Percentiles rank a stretch among this genome's conserved stretches.
These are phyloP conservation scores for Macroglossus sobrinus DNA, from an alignment of 2,113 vertebrate species.

Conservation along the genomic window DNA sequence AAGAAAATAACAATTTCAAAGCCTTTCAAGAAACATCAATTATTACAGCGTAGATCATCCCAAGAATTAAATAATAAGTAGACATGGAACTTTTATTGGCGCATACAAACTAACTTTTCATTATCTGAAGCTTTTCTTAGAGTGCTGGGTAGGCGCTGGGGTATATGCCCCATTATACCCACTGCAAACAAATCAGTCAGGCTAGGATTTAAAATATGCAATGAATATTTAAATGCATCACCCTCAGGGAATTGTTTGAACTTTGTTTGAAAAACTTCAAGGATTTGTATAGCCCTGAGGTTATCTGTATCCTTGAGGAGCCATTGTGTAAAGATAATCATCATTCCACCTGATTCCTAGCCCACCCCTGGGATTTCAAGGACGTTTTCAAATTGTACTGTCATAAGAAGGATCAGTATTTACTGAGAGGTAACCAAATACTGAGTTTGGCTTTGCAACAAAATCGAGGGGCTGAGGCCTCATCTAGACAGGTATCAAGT, in stretches of 20 bases:
- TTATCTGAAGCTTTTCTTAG: not conserved
- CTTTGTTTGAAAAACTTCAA: not conserved
- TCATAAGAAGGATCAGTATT: not conserved
- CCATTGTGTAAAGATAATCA: not conserved
- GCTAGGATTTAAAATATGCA: not conserved
- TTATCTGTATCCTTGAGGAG: not conserved
- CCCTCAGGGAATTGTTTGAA: not conserved
- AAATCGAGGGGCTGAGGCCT: not conserved
- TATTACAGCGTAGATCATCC: not conserved
- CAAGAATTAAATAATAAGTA: not conserved
- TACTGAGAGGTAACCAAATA: not conserved
- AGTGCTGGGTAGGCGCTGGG: not conserved
- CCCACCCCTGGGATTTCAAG: not conserved
- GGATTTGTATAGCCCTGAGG: not conserved
- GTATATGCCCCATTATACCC: not conserved
- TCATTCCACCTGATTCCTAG: too few species aligned
- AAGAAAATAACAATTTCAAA: not conserved
- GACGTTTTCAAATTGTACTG: not conserved
- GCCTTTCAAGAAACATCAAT: not conserved
- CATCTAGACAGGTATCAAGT: not conserved
- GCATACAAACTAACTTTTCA: not conserved
- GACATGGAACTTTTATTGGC: not conserved
- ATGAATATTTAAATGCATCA: not conserved
- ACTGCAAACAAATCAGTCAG: not conserved
- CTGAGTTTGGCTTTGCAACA: not conserved